phyloP scores from a whole-genome alignment of 2,888 invertebrate genomes.

The Tortricodes alternella region DNA sequence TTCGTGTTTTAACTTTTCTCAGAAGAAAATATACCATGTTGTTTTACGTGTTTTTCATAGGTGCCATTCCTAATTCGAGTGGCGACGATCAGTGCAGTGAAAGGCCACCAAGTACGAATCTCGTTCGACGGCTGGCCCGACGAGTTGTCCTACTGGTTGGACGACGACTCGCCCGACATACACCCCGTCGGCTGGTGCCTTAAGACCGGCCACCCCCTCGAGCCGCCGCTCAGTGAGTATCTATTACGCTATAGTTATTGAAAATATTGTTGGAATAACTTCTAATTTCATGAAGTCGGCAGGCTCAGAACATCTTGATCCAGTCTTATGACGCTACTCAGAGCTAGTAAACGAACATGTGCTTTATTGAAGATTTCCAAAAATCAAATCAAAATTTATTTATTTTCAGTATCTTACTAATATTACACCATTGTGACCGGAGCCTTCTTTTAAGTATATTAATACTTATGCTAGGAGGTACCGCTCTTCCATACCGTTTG shows the following conservation, averaged over 20 bases:
- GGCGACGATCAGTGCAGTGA: conserved; percentile 89
- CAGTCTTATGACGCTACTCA: too few species aligned
- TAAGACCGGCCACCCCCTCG: conserved; percentile 93
- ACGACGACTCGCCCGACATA: conserved; percentile 94
- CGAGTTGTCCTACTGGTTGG: conserved; percentile 93
- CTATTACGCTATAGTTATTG: background rate
- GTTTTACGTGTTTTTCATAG: conserved; percentile 41
- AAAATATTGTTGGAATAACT: too few species aligned
- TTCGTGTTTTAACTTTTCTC: background rate
- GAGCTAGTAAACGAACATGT: too few species aligned
- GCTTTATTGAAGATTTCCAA: too few species aligned
- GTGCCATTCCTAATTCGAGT: conserved; percentile 92
- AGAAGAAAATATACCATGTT: background rate
- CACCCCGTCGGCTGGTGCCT: conserved; percentile 96
- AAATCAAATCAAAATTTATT: too few species aligned
- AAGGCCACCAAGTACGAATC: conserved; percentile 89
- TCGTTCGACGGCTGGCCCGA: conserved; percentile 95
- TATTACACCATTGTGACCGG: too few species aligned
- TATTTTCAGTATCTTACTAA: too few species aligned
- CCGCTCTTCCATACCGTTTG: too few species aligned
- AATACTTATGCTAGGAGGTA: too few species aligned
- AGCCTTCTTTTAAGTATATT: too few species aligned
- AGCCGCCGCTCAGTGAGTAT: conserved; percentile 90
- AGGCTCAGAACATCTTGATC: too few species aligned
- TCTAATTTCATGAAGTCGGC: too few species aligned